phyloP scores from a whole-genome alignment of 2,113 vertebrate genomes.

The Odontesthes bonariensis region DNA sequence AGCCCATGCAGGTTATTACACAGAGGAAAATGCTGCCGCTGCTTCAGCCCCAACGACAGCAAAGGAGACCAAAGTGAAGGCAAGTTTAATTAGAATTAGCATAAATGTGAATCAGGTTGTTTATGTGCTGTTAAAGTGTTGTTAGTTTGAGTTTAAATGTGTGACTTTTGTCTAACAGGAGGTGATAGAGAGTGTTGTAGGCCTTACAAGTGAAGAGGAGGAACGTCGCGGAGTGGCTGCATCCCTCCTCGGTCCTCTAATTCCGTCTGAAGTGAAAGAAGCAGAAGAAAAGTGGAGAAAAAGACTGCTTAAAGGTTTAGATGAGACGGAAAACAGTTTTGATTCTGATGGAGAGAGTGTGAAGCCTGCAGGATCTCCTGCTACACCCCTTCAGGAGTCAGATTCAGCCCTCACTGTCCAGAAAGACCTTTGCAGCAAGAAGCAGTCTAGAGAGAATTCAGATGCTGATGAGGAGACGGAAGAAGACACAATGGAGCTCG shows the following conservation, averaged over 20 bases:
- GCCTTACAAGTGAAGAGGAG: conserved; percentile 92
- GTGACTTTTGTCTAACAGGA: conserved; percentile 82
- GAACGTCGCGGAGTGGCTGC: conserved; percentile 93
- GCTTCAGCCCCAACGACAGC: conserved; percentile 21
- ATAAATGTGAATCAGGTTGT: not conserved
- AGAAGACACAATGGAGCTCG: conserved; percentile 94
- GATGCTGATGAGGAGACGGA: conserved; percentile 89
- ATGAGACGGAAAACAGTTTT: conserved; percentile 78
- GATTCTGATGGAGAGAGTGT: conserved; percentile 80
- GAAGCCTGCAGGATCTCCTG: conserved; percentile 37
- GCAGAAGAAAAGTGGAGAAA: conserved; percentile 97
- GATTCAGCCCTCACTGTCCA: conserved; percentile 77
- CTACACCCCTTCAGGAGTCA: conserved; percentile 37
- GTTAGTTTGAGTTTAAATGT: not conserved
- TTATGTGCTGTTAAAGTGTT: not conserved
- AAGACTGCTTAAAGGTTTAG: conserved; percentile 88
- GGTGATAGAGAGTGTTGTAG: conserved; percentile 93
- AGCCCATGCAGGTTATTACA: conserved; percentile 36
- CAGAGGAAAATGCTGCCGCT: conserved; percentile 52
- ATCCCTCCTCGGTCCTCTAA: conserved; percentile 90
- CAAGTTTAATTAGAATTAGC: conserved; percentile 18
- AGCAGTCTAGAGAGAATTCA: conserved; percentile 81
- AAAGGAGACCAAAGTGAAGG: conserved; percentile 80
- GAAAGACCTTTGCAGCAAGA: conserved; percentile 86
- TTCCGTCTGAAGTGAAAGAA: conserved; percentile 92